Evolutionary conservation across 2,797 vertebrate species (phyloP).

Genomic region (Coranthus polyacanthus): DNA sequence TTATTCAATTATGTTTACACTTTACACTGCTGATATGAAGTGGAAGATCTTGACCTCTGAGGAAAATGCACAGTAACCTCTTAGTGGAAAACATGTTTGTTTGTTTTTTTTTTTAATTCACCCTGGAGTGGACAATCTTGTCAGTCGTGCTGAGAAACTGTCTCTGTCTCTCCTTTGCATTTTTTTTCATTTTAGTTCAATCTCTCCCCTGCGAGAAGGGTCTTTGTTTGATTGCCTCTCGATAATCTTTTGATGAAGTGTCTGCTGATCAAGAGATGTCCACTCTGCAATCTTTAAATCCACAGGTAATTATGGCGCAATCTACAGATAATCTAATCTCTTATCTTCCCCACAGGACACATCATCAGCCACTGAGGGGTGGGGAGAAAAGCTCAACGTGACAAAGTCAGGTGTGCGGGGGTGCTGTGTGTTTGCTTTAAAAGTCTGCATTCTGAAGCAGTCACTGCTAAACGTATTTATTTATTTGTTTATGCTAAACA

Average conservation of each 20-base stretch:
- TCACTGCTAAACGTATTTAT: no score
- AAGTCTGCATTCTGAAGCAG: no score
- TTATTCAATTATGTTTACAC: no score
- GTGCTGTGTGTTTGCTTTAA: no score
- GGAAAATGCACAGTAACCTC: not conserved
- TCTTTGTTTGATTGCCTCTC: slow-evolving; percentile 68
- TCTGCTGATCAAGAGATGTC: slow-evolving; percentile 74
- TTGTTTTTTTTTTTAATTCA: not conserved
- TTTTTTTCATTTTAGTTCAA: slow-evolving; percentile 47
- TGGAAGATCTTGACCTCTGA: not conserved
- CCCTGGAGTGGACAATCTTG: not conserved
- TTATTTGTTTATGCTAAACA: no score
- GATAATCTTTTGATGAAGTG: slow-evolving; percentile 76
- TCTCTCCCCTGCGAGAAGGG: slow-evolving; percentile 41
- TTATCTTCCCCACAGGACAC: slow-evolving; percentile 53
- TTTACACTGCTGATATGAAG: no score
- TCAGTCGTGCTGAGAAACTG: slow-evolving; percentile 1
- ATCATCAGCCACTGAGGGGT: slow-evolving; percentile 39
- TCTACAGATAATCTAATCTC: slow-evolving; percentile 79
- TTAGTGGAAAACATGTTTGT: no score
- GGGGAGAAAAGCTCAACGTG: slow-evolving; percentile 68
- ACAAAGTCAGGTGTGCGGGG: slow-evolving; percentile 25
- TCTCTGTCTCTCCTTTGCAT: slow-evolving; percentile 54
- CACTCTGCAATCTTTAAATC: slow-evolving; percentile 74
- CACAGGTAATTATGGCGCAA: slow-evolving; percentile 77